Conservation (phyloP, 2,888 invertebrate genomes). For the Ichneumoninae sp. region DNA sequence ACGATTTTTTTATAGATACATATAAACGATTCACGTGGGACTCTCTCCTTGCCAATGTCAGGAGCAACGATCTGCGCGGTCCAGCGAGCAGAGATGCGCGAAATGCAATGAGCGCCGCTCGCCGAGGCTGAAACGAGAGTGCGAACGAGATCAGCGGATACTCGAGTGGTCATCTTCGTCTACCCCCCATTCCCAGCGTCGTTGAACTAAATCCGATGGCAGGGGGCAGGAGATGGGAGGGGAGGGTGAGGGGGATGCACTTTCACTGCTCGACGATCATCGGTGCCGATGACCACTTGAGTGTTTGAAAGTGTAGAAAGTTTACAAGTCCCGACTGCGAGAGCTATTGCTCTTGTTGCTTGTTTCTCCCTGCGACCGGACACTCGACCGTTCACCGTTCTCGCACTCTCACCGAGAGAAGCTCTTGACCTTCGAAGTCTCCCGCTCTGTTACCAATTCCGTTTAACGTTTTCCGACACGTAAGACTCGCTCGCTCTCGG, state of each 20-base stretch:
- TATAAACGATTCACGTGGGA: background rate
- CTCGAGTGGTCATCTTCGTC: conserved; percentile 70
- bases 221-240: background rate
- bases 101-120: conserved; percentile 41
- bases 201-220: conserved; percentile 28
- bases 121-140: conserved; percentile 50
- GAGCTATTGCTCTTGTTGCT: background rate
- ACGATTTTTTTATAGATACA: background rate
- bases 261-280: conserved; percentile 74
- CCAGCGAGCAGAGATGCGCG: background rate
- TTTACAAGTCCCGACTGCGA: conserved; percentile 56
- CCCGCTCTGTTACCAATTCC: background rate
- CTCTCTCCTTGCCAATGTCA: conserved; percentile 11
- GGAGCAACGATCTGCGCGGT: conserved; percentile 25
- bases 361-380: background rate
- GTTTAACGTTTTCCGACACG: background rate
- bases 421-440: conserved; percentile 13
- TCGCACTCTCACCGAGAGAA: conserved; percentile 5
- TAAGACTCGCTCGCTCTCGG: background rate
- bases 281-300: conserved; percentile 77
- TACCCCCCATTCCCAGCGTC: conserved; percentile 60
- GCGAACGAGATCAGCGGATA: conserved; percentile 43
- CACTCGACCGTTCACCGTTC: conserved; percentile 4
- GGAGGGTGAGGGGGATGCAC: conserved; percentile 71
- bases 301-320: conserved; percentile 80